Evolutionary conservation across 2,113 vertebrate species (phyloP).

Genomic region (cattle (Bos taurus)): ARS-UCD2.0 NC_037331.1:75381501-75382000

Average conservation of each 20-base stretch:
- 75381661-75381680: neutral
- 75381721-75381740: accelerated
- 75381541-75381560: neutral
- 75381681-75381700: neutral
- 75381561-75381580: neutral
- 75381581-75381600: neutral
- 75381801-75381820: neutral
- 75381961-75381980: neutral
- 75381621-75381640: neutral
- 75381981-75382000: neutral
- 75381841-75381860: neutral
- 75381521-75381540: neutral
- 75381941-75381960: neutral
- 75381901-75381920: neutral
- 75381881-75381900: neutral
- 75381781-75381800: too few relatives aligned
- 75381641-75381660: neutral
- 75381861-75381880: neutral
- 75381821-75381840: neutral
- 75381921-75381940: neutral
- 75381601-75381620: neutral
- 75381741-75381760: accelerated
- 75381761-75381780: neutral
- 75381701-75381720: too few relatives aligned
- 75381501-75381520: neutral